Conservation (phyloP, 2,797 vertebrate species). For the Cryptoprocta ferox region DNA sequence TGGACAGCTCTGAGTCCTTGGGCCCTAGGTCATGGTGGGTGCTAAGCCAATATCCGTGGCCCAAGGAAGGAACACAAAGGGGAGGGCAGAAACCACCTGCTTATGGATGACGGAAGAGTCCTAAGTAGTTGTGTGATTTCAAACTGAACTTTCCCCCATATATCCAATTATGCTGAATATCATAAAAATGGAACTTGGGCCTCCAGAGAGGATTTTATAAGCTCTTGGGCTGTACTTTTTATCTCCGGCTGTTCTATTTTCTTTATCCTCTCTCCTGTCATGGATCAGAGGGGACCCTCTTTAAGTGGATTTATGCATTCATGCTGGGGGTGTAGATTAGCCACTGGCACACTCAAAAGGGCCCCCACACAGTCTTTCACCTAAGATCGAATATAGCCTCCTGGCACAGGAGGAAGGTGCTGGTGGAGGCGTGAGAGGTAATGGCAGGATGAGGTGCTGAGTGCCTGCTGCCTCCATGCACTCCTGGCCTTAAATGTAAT, state of each 20-base stretch:
- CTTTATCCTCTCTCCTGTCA: background rate
- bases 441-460: background rate
- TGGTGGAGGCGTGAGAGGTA: background rate
- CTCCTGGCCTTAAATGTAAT: background rate
- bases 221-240: background rate
- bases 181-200: background rate
- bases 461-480: background rate
- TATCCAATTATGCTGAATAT: background rate
- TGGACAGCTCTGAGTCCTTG: background rate
- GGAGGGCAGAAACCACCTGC: background rate
- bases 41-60: background rate
- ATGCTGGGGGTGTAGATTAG: background rate
- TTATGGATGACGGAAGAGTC: background rate
- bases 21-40: background rate
- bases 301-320: slow-evolving; percentile 38
- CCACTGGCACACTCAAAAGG: background rate
- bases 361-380: background rate
- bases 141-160: background rate
- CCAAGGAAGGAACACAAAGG: background rate
- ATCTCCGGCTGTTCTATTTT: background rate
- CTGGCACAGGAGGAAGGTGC: slow-evolving; percentile 12
- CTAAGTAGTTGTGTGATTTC: background rate
- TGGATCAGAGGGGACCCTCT: slow-evolving; percentile 5
- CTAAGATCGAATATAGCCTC: slow-evolving; percentile 46
- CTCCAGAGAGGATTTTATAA: slow-evolving; percentile 41